These are phyloP conservation scores for Bos javanicus DNA, from an alignment of 2,113 vertebrate genomes.

Conservation along the genomic window DNA sequence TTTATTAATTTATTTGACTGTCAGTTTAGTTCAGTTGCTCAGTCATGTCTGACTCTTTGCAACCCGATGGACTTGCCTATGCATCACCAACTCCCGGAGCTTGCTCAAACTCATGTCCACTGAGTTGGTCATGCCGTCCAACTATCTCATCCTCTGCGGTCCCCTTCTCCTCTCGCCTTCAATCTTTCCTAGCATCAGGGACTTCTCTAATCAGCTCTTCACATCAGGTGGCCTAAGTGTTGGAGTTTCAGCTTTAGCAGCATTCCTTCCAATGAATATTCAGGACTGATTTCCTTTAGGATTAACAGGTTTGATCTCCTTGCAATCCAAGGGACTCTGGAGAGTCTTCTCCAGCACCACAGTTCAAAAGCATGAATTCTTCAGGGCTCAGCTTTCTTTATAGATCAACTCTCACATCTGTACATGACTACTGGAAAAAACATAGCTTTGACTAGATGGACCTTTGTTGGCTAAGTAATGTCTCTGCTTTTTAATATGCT, in stretches of 20 bases:
- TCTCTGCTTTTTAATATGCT: not conserved
- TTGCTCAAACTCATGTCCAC: not conserved
- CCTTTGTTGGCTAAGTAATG: not conserved
- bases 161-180: fast-evolving
- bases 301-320: not conserved
- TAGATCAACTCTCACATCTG: not conserved
- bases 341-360: not conserved
- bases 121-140: not conserved
- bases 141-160: fast-evolving
- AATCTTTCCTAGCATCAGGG: not conserved
- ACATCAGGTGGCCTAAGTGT: not conserved
- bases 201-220: not conserved
- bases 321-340: not conserved
- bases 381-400: fast-evolving
- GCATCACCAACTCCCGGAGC: not conserved
- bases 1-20: not conserved
- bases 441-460: not conserved
- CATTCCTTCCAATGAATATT: not conserved
- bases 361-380: not conserved
- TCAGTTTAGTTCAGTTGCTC: not conserved
- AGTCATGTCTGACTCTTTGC: not conserved
- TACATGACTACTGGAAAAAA: not conserved
- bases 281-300: not conserved
- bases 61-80: not conserved
- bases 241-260: not conserved